These are phyloP conservation scores for Stenichneumon culpator DNA, from an alignment of 2,888 invertebrate species.

Conservation along the genomic window DNA sequence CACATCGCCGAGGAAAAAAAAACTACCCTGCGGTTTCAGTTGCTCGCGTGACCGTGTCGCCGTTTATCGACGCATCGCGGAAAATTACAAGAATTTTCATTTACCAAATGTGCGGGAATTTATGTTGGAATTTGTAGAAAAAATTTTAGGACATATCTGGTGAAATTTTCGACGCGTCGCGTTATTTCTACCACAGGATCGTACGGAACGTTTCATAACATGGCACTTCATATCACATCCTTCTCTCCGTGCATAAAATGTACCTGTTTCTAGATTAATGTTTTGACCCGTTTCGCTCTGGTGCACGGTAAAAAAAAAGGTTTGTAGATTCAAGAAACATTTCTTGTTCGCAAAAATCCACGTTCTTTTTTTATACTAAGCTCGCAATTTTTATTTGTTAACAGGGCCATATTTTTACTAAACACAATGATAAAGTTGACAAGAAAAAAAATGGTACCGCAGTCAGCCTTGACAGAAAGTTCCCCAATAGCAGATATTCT, in stretches of 20 bases:
- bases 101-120: background rate
- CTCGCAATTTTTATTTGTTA: too few relatives aligned
- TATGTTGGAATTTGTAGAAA: background rate
- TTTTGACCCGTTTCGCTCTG: background rate
- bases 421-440: too few relatives aligned
- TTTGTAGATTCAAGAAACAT: background rate
- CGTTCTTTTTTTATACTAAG: too few relatives aligned
- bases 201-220: background rate
- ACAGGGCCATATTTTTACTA: too few relatives aligned
- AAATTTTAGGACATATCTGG: background rate
- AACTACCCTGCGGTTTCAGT: background rate
- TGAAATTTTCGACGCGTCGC: background rate
- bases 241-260: background rate
- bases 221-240: background rate
- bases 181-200: background rate
- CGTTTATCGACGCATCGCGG: background rate
- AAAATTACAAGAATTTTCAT: background rate
- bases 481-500: background rate
- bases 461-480: background rate
- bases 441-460: background rate
- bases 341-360: background rate
- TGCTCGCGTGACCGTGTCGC: background rate
- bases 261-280: background rate
- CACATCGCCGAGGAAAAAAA: background rate
- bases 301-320: background rate